These are phyloP conservation scores for Paracyprichromis sp. DNA, from an alignment of 2,113 vertebrate species.

Conservation along the genomic window DNA sequence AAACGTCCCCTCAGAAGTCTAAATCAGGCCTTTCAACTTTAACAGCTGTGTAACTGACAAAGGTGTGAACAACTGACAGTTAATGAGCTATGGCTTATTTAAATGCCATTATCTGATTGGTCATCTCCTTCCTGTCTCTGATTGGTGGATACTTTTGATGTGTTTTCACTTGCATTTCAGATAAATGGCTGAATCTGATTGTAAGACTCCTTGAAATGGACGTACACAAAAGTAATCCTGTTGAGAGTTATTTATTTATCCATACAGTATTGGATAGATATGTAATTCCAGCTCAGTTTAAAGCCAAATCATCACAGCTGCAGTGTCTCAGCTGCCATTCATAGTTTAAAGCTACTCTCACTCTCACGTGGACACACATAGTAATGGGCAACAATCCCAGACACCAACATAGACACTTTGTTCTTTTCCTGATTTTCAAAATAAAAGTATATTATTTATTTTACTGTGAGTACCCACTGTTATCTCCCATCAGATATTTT, in stretches of 20 bases:
- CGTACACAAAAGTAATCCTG: background rate
- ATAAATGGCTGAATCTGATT: background rate
- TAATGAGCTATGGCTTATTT: background rate
- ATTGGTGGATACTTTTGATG: background rate
- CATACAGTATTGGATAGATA: background rate
- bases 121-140: background rate
- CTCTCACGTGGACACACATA: background rate
- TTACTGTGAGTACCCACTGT: background rate
- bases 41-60: background rate
- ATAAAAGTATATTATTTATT: background rate
- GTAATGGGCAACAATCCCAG: background rate
- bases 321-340: background rate
- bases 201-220: background rate
- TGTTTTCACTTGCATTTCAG: background rate
- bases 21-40: background rate
- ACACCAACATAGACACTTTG: background rate
- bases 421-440: background rate
- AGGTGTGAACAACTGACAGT: background rate
- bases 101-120: background rate
- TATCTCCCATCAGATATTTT: background rate
- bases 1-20: background rate
- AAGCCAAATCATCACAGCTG: background rate
- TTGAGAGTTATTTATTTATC: background rate
- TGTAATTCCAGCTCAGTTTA: background rate
- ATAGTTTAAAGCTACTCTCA: background rate